Evolutionary conservation across 1,140 invertebrate genomes (phyloP).

Genomic region (Drosophila ogumai): DNA sequence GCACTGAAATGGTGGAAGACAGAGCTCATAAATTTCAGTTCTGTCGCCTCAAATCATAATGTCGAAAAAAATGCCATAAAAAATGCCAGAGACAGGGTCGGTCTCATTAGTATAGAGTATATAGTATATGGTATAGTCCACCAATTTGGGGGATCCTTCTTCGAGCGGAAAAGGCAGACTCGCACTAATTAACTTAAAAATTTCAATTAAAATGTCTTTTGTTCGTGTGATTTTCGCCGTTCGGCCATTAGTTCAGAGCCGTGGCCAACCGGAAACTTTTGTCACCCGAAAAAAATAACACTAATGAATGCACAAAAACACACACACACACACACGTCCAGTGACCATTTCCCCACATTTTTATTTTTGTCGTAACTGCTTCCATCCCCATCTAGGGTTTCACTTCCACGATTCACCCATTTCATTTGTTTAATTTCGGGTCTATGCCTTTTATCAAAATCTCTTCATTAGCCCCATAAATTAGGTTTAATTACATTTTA

Average conservation of each 20-base stretch:
- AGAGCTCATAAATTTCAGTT: constrained; percentile 57
- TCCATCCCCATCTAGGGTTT: constrained; percentile 24
- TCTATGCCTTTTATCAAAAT: constrained; percentile 65
- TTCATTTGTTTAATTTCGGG: constrained; percentile 68
- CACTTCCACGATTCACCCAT: constrained; percentile 32
- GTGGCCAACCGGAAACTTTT: constrained; percentile 81
- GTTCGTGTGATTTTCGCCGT: constrained; percentile 72
- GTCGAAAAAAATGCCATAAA: constrained; percentile 57
- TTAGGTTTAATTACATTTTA: constrained; percentile 82
- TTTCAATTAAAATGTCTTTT: constrained; percentile 83
- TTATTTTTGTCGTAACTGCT: constrained; percentile 32
- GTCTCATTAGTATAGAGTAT: constrained; percentile 60
- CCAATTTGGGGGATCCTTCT: constrained; percentile 12
- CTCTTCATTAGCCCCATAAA: constrained; percentile 82
- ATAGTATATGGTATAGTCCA: neutral
- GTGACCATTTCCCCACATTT: constrained; percentile 23
- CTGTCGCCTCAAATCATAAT: constrained; percentile 67
- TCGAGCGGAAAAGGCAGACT: constrained; percentile 60
- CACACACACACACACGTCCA: constrained; percentile 27
- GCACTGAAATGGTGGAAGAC: constrained; percentile 31
- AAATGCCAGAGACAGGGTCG: constrained; percentile 4
- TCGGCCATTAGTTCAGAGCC: constrained; percentile 69
- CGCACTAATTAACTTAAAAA: constrained; percentile 82
- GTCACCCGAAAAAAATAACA: constrained; percentile 66
- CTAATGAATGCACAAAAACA: constrained; percentile 68